Percentiles rank a stretch among this genome's conserved stretches.
phyloP scores from a whole-genome alignment of 2,797 vertebrate genomes.

The Melanotaenia nigrans region DNA sequence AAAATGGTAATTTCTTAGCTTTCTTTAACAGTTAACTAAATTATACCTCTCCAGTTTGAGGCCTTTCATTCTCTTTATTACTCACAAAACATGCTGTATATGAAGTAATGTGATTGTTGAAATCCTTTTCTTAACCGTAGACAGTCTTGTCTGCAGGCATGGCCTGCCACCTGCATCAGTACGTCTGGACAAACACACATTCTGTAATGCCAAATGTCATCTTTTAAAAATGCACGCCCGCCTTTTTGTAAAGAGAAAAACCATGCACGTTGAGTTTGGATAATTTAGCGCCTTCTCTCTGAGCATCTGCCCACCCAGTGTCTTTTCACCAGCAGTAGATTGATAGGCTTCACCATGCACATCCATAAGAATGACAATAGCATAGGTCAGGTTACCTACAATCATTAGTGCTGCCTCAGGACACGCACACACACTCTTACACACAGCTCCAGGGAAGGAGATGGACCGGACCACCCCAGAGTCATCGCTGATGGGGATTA shows the following conservation, averaged over 20 bases:
- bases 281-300: constrained; percentile 44
- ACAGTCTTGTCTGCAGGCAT: constrained; percentile 20
- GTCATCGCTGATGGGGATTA: constrained; percentile 74
- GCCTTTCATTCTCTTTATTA: neutral
- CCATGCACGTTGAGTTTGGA: constrained; percentile 27
- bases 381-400: constrained; percentile 74
- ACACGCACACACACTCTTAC: constrained; percentile 46
- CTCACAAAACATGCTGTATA: neutral
- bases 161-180: constrained; percentile 27
- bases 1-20: neutral
- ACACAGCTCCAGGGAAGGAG: constrained; percentile 57
- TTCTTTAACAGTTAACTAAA: neutral
- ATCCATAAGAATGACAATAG: constrained; percentile 72
- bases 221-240: constrained; percentile 17
- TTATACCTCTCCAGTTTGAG: neutral
- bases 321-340: constrained; percentile 59
- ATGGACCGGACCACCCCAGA: constrained; percentile 81
- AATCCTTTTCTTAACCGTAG: constrained; percentile 1
- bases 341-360: constrained; percentile 66
- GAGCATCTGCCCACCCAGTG: constrained; percentile 67
- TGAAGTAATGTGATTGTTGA: neutral
- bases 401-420: constrained; percentile 72
- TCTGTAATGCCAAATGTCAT: constrained; percentile 49
- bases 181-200: constrained; percentile 31
- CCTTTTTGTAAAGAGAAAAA: constrained; percentile 8